Base-by-base conservation (phyloP, 2,797 vertebrate species). In the Tinamus major region DNA sequence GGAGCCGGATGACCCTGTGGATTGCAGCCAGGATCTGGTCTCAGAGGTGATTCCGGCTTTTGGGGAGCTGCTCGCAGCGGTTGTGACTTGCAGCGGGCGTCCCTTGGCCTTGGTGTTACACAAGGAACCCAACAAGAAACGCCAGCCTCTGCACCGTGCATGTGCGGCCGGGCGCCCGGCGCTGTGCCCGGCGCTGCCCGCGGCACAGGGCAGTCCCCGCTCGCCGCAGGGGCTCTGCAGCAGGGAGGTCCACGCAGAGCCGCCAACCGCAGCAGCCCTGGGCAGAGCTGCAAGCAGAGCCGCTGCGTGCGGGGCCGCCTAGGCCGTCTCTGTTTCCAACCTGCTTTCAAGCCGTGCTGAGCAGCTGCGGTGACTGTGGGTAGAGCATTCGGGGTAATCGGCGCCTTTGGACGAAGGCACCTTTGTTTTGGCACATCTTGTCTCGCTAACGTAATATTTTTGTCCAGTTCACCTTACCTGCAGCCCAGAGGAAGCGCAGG, bases 401-500 rank as follows among this genome's bases (percentile, higher is more conserved):
- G 33, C 74, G 58, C 72, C 82, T 77, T 53, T 4, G 0, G 84
- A 93, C 89, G 94, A 84, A 39, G 9, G 3, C 83, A 89, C 85
- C 83, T 84, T 96, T 96, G 96, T 94, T 72, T 72, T 74, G 63
- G 79, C 91, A 83, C 11, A 0, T 51, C 9, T 67, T 16, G 3
- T 48, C 85, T 90, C 3, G 1, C 51, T 83, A 48, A 19, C 41
- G 39, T 77, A 27, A 31, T 9, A 6, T 48, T 76, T 59, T 44
- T n/a, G 2, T 61, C 85, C 68, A 21, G 90, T 93, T 95, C 75
- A 58, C 90, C 74, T 96, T 96, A 79, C 88, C 78, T 17, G 3
- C 94, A 96, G 93, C 94, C 94, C 93, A 87, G 83, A 75, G 70
- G 90, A 90, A 94, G 89, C 44, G 6, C 3, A 20, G 83, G 67